Base-by-base conservation (phyloP, 30 jellyfish, hydroid and myxozoan species). In the Pelagia noctiluca region DNA sequence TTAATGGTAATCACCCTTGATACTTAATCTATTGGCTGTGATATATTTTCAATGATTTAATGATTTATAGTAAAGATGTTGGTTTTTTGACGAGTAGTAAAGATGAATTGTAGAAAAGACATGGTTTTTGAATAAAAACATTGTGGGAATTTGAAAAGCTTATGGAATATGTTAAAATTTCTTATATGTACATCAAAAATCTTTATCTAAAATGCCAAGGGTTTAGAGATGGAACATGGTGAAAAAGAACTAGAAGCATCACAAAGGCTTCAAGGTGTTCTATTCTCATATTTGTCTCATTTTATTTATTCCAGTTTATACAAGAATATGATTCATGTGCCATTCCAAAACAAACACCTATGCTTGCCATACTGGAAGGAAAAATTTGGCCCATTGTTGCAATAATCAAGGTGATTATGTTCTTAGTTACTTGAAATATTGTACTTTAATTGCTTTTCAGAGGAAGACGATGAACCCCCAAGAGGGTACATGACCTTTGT, bases 351-450 rank as follows among this genome's bases (percentile, higher is more conserved):
- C 88, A 71, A 13, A 42, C 96, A 1, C 97, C 97, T 26, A 78
- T 90, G 72, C 84, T 73, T 78, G 74, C 87, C 29, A 82, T 90
- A 13, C 75, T 90, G 35, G 78, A 82, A 50, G 95, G 75, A 13
- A 36, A 76, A 28, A 38, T 90, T 5, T 81, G 83, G 88, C 97
- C 97, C 3, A 85, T 90, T 75, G 92, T 90, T 61, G 97, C 97
- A 2, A 82, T 90, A 37, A 24, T 80, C 18, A 90, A 83, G 95
- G 97, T 80, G 30, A 78, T 16, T 71, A 78, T 24, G 16, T 18
- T 1, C 50, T 1, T 26, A 2, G 5, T 67, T 37, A 5, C 8
- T 1, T 30, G 31, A 7, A 37, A 8, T 3, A 42, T 42, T 42
- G 57, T 16, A 5, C 16, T 8, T 8, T 42, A 42, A 42, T 5